Percentiles rank a stretch among this genome's conserved stretches.
phyloP scores from a whole-genome alignment of 2,888 invertebrate species.

The Drosophila conformis region DNA sequence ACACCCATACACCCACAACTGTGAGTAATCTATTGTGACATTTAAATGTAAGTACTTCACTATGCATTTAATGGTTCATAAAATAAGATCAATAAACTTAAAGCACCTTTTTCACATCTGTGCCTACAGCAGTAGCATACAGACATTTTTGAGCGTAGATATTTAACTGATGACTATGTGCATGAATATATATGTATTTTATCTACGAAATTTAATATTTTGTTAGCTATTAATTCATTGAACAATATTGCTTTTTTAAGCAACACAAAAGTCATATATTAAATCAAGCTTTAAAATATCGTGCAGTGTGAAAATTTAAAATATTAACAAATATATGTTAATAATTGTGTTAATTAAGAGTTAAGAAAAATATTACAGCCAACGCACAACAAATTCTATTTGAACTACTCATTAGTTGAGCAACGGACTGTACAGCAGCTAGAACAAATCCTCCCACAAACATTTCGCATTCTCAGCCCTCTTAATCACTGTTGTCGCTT shows the following conservation, averaged over 20 bases:
- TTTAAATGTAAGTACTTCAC: constrained; percentile 33
- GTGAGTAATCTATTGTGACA: constrained; percentile 37
- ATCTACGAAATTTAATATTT: not conserved
- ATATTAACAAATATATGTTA: not conserved
- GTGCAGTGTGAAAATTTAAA: no score
- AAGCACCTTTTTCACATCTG: not conserved
- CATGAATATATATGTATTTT: not conserved
- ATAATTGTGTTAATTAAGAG: not conserved
- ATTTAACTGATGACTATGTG: no score
- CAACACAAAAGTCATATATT: not conserved
- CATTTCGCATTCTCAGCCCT: not conserved
- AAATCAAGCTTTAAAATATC: no score
- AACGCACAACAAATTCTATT: not conserved
- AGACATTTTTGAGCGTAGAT: not conserved
- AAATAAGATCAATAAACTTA: constrained; percentile 29
- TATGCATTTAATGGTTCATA: constrained; percentile 32
- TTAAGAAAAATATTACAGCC: not conserved
- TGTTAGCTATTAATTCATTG: no score
- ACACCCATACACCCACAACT: constrained; percentile 16
- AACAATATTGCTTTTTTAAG: no score
- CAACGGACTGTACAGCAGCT: not conserved
- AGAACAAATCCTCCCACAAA: constrained; percentile 2
- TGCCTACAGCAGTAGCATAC: not conserved
- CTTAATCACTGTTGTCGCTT: constrained; percentile 7
- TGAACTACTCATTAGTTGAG: not conserved